A percentile compares a stretch with the other conserved stretches of the same genome.
phyloP scores from a whole-genome alignment of 2,888 invertebrate genomes.

The Drosophila eohydei region DNA sequence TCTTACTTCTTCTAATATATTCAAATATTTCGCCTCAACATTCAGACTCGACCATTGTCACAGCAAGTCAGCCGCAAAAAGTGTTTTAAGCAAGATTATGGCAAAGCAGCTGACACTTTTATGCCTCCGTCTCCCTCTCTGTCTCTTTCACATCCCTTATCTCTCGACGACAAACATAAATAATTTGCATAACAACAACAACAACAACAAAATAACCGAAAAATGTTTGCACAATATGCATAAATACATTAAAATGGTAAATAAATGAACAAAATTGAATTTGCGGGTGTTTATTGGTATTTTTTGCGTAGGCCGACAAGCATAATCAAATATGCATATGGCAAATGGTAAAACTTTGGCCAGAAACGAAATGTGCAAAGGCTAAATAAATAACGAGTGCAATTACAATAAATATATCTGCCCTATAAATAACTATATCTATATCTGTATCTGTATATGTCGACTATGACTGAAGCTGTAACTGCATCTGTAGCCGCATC shows the following conservation, averaged over 20 bases:
- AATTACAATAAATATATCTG: slow-evolving; percentile 19
- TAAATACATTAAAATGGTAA: slow-evolving; percentile 46
- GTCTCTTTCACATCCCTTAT: too few relatives aligned
- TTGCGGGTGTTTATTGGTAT: slow-evolving; percentile 30
- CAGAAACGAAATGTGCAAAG: slow-evolving; percentile 33
- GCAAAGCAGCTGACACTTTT: slow-evolving; percentile 2
- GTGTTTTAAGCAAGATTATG: slow-evolving; percentile 6
- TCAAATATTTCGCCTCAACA: background rate
- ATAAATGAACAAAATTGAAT: slow-evolving; percentile 61
- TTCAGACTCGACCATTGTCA: background rate
- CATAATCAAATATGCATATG: slow-evolving; percentile 65
- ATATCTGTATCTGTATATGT: background rate
- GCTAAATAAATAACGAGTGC: slow-evolving; percentile 37
- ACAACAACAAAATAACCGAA: slow-evolving; percentile 36
- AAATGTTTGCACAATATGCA: slow-evolving; percentile 47
- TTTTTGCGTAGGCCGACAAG: slow-evolving; percentile 36
- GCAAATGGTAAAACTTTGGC: slow-evolving; percentile 34
- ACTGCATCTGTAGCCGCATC: slow-evolving; percentile 2
- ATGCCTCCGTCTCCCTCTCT: background rate
- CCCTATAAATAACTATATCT: background rate
- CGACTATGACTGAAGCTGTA: background rate
- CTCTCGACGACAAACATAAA: slow-evolving; percentile 9
- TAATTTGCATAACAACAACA: slow-evolving; percentile 46
- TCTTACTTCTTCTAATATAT: background rate
- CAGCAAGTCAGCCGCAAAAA: background rate